Base-by-base conservation (phyloP, 1,140 invertebrate species). In the Bombus balteatus region DNA sequence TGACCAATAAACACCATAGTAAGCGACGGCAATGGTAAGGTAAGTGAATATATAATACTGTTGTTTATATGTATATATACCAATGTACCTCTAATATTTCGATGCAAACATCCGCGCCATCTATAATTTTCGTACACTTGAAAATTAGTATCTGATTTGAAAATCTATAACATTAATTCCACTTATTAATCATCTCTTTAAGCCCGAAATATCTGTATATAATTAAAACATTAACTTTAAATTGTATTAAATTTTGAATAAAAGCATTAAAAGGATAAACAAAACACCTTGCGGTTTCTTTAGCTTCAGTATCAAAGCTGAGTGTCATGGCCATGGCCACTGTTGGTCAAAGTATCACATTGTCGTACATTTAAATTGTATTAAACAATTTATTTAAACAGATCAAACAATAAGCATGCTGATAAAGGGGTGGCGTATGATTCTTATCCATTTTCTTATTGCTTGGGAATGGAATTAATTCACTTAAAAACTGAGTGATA, bases 391-490 rank as follows among this genome's bases (percentile, higher is more conserved):
- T 59, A 22, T 28, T 41, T 25, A 80, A 59, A 72, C 22, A 59
- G 13, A 34, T 15, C 22, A 72, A 28, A 3, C 47, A n/a, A 39
- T 85, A 85, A 85, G 68, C 37, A 85, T 85, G 83, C 32, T 62
- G 32, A 81, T 59, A 47, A 81, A 75, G 15, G 62, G 59, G 43
- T 81, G 79, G 70, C 32, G 59, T 28, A 57, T 47, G 59, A 68
- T 74, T 65, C 37, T 81, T n/a, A 15, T 81, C n/a, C 83, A 85
- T 28, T 81, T 85, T 81, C 84, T 85, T 70, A 85, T 85, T 25
- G 84, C 84, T 37, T 85, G 84, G 78, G 57, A 37, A 57, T 66
- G 39, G 18, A 32, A 43, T 41, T 81, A 85, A 57, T 28, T 57
- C 18, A 9, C 1, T 32, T 15, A 1, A 32, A 43, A 32, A 3